These are phyloP conservation scores for Desoria tigrina DNA, from an alignment of 2,888 invertebrate genomes.

Conservation along the genomic window DNA sequence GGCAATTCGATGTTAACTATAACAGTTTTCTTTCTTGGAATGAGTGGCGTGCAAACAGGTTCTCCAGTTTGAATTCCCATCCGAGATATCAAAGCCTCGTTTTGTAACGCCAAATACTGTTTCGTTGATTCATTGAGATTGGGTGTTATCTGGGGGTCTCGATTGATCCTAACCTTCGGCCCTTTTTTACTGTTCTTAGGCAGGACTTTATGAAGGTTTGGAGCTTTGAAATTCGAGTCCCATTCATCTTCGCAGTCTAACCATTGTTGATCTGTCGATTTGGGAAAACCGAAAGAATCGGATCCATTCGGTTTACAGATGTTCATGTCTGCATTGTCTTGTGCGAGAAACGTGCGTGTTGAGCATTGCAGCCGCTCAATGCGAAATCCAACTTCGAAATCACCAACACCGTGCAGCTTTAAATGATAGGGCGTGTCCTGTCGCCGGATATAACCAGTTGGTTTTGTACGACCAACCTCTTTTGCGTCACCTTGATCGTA, in stretches of 20 bases:
- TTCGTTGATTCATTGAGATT: background rate
- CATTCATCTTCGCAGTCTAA: background rate
- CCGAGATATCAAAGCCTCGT: background rate
- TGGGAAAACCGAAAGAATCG: background rate
- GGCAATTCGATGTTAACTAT: too few relatives aligned
- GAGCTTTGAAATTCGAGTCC: too few relatives aligned
- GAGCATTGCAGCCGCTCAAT: background rate
- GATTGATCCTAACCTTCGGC: background rate
- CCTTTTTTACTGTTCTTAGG: background rate
- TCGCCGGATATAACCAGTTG: background rate
- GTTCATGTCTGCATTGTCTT: too few relatives aligned
- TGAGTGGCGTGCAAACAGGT: too few relatives aligned
- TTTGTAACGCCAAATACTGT: background rate
- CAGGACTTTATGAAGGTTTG: background rate
- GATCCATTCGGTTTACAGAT: too few relatives aligned
- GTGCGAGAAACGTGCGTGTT: too few relatives aligned
- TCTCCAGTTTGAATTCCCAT: too few relatives aligned
- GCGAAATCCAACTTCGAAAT: slow-evolving; percentile 1
- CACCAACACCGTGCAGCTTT: background rate
- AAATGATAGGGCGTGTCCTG: background rate
- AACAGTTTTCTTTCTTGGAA: too few relatives aligned
- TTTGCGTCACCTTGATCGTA: background rate
- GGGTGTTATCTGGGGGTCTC: background rate
- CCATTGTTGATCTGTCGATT: background rate
- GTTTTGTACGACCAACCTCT: background rate